Evolutionary conservation across 1,140 invertebrate genomes (phyloP).

Genomic region (Drosophila gunungcola): DNA sequence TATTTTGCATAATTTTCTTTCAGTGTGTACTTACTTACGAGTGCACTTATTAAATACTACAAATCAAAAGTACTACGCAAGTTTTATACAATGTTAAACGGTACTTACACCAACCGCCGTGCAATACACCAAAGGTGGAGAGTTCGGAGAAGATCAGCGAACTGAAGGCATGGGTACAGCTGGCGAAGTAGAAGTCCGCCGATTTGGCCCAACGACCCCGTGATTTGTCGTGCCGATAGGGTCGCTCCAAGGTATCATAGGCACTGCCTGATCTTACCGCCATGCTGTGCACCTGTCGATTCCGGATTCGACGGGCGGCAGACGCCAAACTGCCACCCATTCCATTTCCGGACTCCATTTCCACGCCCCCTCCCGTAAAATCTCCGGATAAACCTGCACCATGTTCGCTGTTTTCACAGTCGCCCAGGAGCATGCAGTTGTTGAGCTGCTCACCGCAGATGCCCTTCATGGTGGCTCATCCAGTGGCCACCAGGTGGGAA

Average conservation of each 20-base stretch:
- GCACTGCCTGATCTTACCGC: conserved; percentile 70
- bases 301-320: conserved; percentile 26
- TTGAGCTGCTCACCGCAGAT: conserved; percentile 76
- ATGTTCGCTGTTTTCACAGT: conserved; percentile 46
- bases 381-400: conserved; percentile 3
- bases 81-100: neutral
- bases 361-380: neutral
- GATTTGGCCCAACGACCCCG: conserved; percentile 76
- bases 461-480: conserved; percentile 63
- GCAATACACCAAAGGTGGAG: conserved; percentile 58
- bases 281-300: conserved; percentile 62
- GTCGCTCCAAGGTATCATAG: conserved; percentile 75
- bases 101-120: conserved; percentile 77
- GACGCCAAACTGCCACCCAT: conserved; percentile 16
- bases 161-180: conserved; percentile 71
- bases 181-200: conserved; percentile 79
- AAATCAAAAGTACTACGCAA: neutral
- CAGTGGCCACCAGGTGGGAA: conserved; percentile 15
- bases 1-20: neutral
- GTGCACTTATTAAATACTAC: neutral
- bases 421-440: conserved; percentile 64
- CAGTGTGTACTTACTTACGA: neutral
- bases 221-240: conserved; percentile 73
- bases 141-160: conserved; percentile 74
- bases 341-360: conserved; percentile 5